These are phyloP conservation scores for Orgyia antiqua DNA, from an alignment of 2,888 invertebrate genomes.

Conservation along the genomic window DNA sequence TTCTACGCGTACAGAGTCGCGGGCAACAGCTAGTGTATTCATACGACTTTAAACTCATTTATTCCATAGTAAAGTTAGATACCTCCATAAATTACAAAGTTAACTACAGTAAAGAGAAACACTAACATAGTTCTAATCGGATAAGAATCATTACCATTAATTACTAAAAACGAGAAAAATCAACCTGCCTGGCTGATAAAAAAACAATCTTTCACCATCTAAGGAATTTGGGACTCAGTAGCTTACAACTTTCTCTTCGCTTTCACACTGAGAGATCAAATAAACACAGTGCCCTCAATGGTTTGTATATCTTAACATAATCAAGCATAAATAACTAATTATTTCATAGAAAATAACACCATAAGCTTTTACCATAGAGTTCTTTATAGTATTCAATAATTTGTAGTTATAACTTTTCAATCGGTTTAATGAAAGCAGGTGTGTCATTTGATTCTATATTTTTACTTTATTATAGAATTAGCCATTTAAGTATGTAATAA, in stretches of 20 bases:
- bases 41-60: too few species aligned
- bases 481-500: slow-evolving; percentile 24
- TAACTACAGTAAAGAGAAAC: too few species aligned
- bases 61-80: too few species aligned
- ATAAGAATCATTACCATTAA: slow-evolving; percentile 11
- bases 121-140: too few species aligned
- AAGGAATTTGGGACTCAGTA: slow-evolving; percentile 59
- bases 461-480: slow-evolving; percentile 37
- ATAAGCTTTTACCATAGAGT: slow-evolving; percentile 7
- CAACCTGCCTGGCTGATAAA: slow-evolving; percentile 16
- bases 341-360: slow-evolving; percentile 9
- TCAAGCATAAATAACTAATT: slow-evolving; percentile 19
- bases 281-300: slow-evolving; percentile 56
- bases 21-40: too few species aligned
- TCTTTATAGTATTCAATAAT: slow-evolving; percentile 1
- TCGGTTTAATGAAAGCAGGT: slow-evolving; percentile 31
- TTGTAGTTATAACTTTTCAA: slow-evolving; percentile 4
- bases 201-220: slow-evolving; percentile 53
- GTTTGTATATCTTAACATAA: slow-evolving; percentile 9
- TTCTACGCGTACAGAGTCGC: too few species aligned
- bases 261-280: slow-evolving; percentile 52
- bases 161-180: slow-evolving; percentile 16
- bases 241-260: slow-evolving; percentile 61
- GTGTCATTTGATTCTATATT: slow-evolving; percentile 42
- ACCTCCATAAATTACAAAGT: too few species aligned